Evolutionary conservation across 2,113 vertebrate genomes (phyloP).

Genomic region (Apteryx owenii): DNA sequence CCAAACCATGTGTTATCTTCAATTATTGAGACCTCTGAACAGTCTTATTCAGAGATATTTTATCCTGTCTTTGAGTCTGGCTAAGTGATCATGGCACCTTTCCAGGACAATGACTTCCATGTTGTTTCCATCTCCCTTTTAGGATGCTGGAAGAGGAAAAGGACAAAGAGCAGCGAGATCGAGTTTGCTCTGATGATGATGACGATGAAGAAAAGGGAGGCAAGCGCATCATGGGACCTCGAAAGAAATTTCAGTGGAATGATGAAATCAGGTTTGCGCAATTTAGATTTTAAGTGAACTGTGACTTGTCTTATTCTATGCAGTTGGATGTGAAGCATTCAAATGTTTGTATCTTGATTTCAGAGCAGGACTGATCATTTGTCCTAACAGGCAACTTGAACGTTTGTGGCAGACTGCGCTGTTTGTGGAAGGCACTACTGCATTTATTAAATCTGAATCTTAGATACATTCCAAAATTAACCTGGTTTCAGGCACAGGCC

Average conservation of each 20-base stretch:
- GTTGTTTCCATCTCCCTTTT: neutral
- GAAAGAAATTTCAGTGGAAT: slow-evolving; percentile 94
- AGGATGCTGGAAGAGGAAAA: slow-evolving; percentile 89
- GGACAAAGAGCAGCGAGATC: slow-evolving; percentile 82
- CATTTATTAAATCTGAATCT: neutral
- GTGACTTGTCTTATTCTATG: neutral
- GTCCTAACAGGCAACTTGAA: neutral
- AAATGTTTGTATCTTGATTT: neutral
- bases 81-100: neutral
- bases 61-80: neutral
- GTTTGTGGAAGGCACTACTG: neutral
- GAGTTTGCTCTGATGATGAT: slow-evolving; percentile 82
- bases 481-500: neutral
- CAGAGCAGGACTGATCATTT: neutral
- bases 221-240: slow-evolving; percentile 82
- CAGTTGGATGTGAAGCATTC: slow-evolving; percentile 30
- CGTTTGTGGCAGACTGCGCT: neutral
- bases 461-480: neutral
- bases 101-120: neutral
- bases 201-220: slow-evolving; percentile 87
- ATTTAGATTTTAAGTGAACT: neutral
- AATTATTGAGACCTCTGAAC: neutral
- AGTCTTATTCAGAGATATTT: neutral
- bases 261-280: slow-evolving; percentile 89
- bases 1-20: neutral